Percentiles rank a stretch among this genome's conserved stretches.
phyloP scores from a whole-genome alignment of 2,888 invertebrate species.

The Candidula unifasciata region DNA sequence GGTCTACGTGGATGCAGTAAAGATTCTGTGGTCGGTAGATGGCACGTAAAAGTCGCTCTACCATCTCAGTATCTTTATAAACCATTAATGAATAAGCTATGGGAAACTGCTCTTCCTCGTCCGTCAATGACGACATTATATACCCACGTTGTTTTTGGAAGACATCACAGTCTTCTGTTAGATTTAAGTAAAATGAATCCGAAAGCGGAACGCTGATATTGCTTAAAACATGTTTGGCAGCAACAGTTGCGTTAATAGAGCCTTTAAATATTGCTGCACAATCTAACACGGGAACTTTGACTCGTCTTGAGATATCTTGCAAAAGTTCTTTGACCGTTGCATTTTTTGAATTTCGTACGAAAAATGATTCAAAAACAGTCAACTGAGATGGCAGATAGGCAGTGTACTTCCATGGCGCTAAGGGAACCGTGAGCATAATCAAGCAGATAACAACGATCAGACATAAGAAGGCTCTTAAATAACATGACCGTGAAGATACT shows the following conservation, averaged over 20 bases:
- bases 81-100: constrained; percentile 43
- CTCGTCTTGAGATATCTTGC: neutral
- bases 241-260: neutral
- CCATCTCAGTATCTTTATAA: no score
- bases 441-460: no score
- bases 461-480: no score
- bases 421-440: no score
- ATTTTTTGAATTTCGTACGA: no score
- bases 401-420: no score
- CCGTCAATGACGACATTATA: no score
- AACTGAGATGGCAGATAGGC: no score
- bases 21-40: constrained; percentile 46
- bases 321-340: no score
- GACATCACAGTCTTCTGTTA: neutral
- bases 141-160: constrained; percentile 2
- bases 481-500: no score
- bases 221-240: neutral
- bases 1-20: constrained; percentile 46
- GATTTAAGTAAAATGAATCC: neutral
- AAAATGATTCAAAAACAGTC: no score
- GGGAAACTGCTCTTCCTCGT: constrained; percentile 34
- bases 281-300: neutral
- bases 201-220: neutral
- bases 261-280: neutral
- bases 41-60: constrained; percentile 35